These are phyloP conservation scores for Neuroscelio doddi DNA, from an alignment of 2,888 invertebrate genomes.

Conservation along the genomic window DNA sequence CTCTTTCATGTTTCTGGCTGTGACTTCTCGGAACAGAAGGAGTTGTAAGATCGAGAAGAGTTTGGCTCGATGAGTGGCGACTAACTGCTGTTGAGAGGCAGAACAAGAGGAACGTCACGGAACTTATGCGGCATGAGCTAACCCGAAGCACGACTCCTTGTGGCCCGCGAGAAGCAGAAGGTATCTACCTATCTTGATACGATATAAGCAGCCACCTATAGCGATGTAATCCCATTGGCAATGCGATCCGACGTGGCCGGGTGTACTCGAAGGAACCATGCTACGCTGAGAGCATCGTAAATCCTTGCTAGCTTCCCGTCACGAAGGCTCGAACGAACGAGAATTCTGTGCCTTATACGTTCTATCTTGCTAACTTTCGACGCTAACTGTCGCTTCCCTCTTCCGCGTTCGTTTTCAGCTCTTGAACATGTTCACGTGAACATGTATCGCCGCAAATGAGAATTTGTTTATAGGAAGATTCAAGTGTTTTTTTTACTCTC, in stretches of 20 bases:
- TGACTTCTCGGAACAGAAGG: slow-evolving; percentile 60
- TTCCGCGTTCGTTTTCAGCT: slow-evolving; percentile 44
- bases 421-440: slow-evolving; percentile 40
- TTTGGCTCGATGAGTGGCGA: slow-evolving; percentile 49
- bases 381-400: slow-evolving; percentile 46
- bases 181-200: slow-evolving; percentile 64
- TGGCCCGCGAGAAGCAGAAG: slow-evolving; percentile 49
- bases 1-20: slow-evolving; percentile 48
- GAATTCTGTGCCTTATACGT: slow-evolving; percentile 57
- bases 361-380: slow-evolving; percentile 51
- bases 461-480: slow-evolving; percentile 34
- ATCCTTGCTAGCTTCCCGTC: slow-evolving; percentile 68
- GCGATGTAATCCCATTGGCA: slow-evolving; percentile 69
- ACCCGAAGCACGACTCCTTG: slow-evolving; percentile 62
- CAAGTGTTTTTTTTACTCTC: slow-evolving; percentile 40
- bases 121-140: slow-evolving; percentile 67
- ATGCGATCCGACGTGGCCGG: slow-evolving; percentile 66
- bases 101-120: slow-evolving; percentile 62
- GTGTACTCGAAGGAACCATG: slow-evolving; percentile 62
- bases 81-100: slow-evolving; percentile 24
- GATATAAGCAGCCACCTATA: slow-evolving; percentile 61
- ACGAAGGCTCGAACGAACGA: slow-evolving; percentile 60
- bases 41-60: slow-evolving; percentile 56
- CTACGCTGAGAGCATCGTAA: slow-evolving; percentile 64
- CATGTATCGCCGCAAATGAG: slow-evolving; percentile 43